Evolutionary conservation across 1,140 invertebrate species (phyloP).

Genomic region (Zaprionus inermis): DNA sequence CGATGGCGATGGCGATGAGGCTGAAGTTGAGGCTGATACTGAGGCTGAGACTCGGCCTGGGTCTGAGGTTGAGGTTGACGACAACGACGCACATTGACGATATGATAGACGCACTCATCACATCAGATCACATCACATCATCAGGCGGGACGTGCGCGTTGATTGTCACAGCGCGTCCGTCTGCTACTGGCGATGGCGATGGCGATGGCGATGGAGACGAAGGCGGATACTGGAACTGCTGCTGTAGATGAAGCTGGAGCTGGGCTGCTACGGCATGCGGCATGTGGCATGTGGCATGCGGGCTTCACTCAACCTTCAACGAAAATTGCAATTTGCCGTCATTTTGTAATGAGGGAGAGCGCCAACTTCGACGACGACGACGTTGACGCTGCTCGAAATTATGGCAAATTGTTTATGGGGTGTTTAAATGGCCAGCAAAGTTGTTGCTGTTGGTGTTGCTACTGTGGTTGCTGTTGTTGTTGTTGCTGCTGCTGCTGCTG

Average conservation of each 20-base stretch:
- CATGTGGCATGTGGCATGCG: constrained; percentile 57
- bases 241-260: not conserved
- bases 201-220: not conserved
- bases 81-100: constrained; percentile 73
- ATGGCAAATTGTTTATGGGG: constrained; percentile 81
- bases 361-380: constrained; percentile 47
- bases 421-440: constrained; percentile 70
- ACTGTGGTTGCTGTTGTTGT: constrained; percentile 20
- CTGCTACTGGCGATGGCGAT: constrained; percentile 35
- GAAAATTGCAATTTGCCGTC: constrained; percentile 82
- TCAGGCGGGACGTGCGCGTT: constrained; percentile 75
- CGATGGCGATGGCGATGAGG: constrained; percentile 57
- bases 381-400: constrained; percentile 66
- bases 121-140: constrained; percentile 81
- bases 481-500: constrained; percentile 17
- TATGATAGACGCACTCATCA: constrained; percentile 82
- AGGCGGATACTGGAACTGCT: constrained; percentile 30
- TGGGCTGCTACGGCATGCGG: constrained; percentile 19
- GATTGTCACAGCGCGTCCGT: constrained; percentile 72
- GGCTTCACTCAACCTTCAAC: constrained; percentile 58
- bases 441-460: constrained; percentile 15
- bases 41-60: not conserved
- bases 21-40: constrained; percentile 15
- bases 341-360: constrained; percentile 82
- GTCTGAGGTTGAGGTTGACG: constrained; percentile 13